Evolutionary conservation across 2,888 invertebrate genomes (phyloP).

Genomic region (Lysandra bellargus): DNA sequence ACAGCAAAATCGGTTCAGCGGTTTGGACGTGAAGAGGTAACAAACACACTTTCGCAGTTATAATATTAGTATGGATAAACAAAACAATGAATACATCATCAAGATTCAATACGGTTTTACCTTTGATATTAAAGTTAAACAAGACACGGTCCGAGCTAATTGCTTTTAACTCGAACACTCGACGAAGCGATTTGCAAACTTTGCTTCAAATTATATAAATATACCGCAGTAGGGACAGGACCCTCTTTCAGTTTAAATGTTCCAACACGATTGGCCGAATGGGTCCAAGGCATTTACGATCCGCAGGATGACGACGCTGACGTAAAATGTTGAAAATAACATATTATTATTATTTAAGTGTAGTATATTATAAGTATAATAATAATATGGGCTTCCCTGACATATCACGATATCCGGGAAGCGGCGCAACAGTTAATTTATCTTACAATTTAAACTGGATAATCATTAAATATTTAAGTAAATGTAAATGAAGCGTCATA

Average conservation of each 20-base stretch:
- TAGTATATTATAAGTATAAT: too few relatives aligned
- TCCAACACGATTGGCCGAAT: not conserved
- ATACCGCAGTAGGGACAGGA: not conserved
- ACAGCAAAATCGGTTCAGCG: too few relatives aligned
- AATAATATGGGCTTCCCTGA: too few relatives aligned
- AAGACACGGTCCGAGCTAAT: slow-evolving; percentile 41
- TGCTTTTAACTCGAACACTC: slow-evolving; percentile 41
- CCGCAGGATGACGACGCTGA: not conserved
- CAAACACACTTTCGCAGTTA: too few relatives aligned
- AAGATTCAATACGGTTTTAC: slow-evolving; percentile 34
- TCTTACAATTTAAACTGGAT: too few relatives aligned
- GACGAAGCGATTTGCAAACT: slow-evolving; percentile 39
- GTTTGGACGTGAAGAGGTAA: too few relatives aligned
- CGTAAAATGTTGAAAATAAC: too few relatives aligned
- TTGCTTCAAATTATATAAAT: slow-evolving; percentile 27
- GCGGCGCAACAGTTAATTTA: too few relatives aligned
- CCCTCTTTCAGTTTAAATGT: not conserved
- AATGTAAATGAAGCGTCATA: too few relatives aligned
- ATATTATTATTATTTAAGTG: too few relatives aligned
- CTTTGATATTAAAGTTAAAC: slow-evolving; percentile 40
- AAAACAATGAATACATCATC: not conserved
- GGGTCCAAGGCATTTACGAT: not conserved
- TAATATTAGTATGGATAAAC: not conserved
- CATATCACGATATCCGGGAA: too few relatives aligned
- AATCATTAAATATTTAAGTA: too few relatives aligned